A percentile compares a stretch with the other conserved stretches of the same genome.
Evolutionary conservation across 2,888 invertebrate species (phyloP).

Genomic region (Heliconius erato): DNA sequence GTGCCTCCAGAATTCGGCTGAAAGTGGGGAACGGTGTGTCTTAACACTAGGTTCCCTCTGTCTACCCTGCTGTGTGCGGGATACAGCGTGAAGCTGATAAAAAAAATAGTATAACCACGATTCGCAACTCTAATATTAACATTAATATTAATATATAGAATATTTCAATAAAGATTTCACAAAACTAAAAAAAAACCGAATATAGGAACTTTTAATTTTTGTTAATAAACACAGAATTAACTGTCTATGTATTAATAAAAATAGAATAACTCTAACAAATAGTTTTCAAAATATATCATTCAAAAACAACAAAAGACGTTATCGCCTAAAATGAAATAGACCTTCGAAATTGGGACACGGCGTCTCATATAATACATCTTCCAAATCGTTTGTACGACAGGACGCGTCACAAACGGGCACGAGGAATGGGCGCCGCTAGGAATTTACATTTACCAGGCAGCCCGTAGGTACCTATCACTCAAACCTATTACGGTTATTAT

Average conservation of each 20-base stretch:
- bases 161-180: too few species aligned
- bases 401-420: conserved; percentile 14
- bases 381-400: conserved; percentile 13
- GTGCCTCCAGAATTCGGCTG: too few species aligned
- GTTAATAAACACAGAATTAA: too few species aligned
- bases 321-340: conserved; percentile 3
- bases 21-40: too few species aligned
- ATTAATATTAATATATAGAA: too few species aligned
- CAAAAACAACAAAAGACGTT: background rate
- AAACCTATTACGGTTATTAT: conserved; percentile 39
- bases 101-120: background rate
- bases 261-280: background rate
- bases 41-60: too few species aligned
- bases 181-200: too few species aligned
- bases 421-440: conserved; percentile 14
- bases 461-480: conserved; percentile 18
- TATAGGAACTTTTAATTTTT: too few species aligned
- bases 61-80: too few species aligned
- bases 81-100: too few species aligned
- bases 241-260: too few species aligned
- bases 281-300: background rate
- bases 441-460: conserved; percentile 29
- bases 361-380: conserved; percentile 19
- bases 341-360: background rate
- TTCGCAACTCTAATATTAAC: background rate